Evolutionary conservation across 2,113 vertebrate genomes (phyloP), one percentile per base, ranked within the genome.

Genomic region (Megaleporinus macrocephalus): DNA sequence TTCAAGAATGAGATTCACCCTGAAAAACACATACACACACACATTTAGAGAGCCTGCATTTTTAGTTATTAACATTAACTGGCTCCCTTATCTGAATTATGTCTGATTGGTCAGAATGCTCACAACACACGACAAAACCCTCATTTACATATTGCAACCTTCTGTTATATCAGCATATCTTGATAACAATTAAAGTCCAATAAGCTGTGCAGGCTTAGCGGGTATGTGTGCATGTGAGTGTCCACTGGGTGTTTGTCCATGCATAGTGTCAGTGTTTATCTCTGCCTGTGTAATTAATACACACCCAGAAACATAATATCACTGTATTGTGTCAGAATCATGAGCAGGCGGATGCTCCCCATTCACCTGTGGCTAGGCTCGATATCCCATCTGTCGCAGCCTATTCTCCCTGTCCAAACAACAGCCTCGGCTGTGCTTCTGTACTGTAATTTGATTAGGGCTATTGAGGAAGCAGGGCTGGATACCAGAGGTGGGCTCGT

Each of bases 311-410:
- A 85, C 49, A 70, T 61, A 24, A 55, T 65, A 74, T 77, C 79
- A 51, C 36, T 85, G 86, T 84, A 76, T 62, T 36, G 84, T 36
- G 86, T 89, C 85, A 85, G 87, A 86, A 88, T 82, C 88, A 89
- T 88, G 87, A 88, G 72, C 86, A 59, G 87, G 83, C 73, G 1
- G 78, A 71, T 26, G 83, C 83, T 86, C 69, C 88, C 77, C 82
- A 85, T 90, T 90, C 84, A 86, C 87, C 85, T 79, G 83, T 78
- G 84, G 86, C 83, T 82, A 83, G 78, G 83, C 87, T 88, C 88
- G 85, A 90, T 91, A 88, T 84, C 89, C 87, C 88, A 90, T 91
- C 89, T 90, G 89, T 88, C 85, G 75, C 63, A 68, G 79, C 62
- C 33, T 53, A 49, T 81, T 66, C 76, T 79, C 30, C 11, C 62